These are phyloP conservation scores for Halotydeus destructor DNA, from an alignment of 1,140 invertebrate genomes.

Conservation along the genomic window DNA sequence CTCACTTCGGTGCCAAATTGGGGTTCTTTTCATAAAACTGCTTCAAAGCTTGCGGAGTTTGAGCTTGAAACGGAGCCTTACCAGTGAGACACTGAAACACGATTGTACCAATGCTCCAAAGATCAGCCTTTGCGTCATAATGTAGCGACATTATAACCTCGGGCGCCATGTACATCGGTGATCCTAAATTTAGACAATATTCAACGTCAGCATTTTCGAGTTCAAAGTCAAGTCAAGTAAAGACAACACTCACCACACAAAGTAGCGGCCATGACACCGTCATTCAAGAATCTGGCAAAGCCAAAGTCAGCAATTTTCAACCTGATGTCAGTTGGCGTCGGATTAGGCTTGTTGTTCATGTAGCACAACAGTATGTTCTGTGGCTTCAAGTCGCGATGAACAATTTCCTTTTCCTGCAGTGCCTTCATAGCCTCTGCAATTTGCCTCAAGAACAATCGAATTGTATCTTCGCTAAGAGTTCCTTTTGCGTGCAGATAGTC, in stretches of 20 bases:
- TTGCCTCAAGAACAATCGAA: conserved; percentile 47
- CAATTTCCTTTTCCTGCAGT: conserved; percentile 84
- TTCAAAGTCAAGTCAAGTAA: too few relatives aligned
- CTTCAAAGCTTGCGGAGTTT: conserved; percentile 93
- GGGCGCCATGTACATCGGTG: conserved; percentile 92
- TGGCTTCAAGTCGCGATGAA: conserved; percentile 95
- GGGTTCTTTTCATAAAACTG: conserved; percentile 89
- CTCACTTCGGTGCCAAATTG: conserved; percentile 83
- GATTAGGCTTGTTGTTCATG: conserved; percentile 31
- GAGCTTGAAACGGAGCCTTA: conserved; percentile 89
- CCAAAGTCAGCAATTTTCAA: conserved; percentile 91
- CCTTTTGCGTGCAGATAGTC: conserved; percentile 86
- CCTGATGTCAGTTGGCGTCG: conserved; percentile 69
- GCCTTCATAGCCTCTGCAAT: conserved; percentile 87
- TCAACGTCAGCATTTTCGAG: too few relatives aligned
- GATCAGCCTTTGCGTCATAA: conserved; percentile 95
- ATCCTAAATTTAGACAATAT: too few relatives aligned
- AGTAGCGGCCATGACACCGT: conserved; percentile 98
- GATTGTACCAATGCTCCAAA: conserved; percentile 97
- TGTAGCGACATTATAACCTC: conserved; percentile 99
- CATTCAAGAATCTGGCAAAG: conserved; percentile 90
- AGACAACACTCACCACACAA: too few relatives aligned
- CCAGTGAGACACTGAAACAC: conserved; percentile 97
- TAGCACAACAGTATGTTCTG: conserved; percentile 26
- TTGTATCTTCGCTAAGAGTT: conserved; percentile 89